phyloP scores from a whole-genome alignment of 2,113 vertebrate species.

The Bos taurus region ARS-UCD2.0 NC_037355.1:1243001-1243500 shows the following conservation, averaged over 20 bases:
- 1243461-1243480: background rate
- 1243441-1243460: background rate
- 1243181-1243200: background rate
- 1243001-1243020: accelerated
- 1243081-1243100: background rate
- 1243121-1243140: background rate
- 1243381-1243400: background rate
- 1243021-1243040: background rate
- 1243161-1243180: background rate
- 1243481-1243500: background rate
- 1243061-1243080: background rate
- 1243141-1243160: background rate
- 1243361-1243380: background rate
- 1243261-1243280: background rate
- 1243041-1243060: background rate
- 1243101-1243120: background rate
- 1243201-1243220: background rate
- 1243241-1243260: background rate
- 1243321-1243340: background rate
- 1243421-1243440: background rate
- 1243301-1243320: background rate
- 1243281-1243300: background rate
- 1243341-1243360: background rate
- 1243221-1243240: background rate
- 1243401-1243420: background rate